These are phyloP conservation scores for Nomada hirtipes DNA, from an alignment of 2,888 invertebrate species.

Conservation along the genomic window DNA sequence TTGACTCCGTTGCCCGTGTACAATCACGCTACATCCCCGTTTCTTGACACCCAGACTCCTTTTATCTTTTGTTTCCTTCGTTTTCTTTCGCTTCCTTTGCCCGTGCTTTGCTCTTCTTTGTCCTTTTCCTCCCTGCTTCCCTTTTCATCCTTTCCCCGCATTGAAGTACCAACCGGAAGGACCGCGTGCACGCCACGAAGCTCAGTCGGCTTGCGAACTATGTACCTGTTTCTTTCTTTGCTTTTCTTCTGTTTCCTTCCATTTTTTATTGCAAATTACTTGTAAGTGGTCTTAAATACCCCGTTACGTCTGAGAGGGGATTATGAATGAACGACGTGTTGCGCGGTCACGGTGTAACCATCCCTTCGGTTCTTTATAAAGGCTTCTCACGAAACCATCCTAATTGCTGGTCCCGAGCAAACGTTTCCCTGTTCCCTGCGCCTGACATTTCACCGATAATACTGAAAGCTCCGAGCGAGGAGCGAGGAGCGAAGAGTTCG, in stretches of 20 bases:
- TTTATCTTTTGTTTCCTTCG: conserved; percentile 1
- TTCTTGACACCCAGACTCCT: conserved; percentile 56
- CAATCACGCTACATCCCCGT: conserved; percentile 60
- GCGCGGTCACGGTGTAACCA: conserved; percentile 48
- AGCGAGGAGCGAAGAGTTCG: conserved; percentile 3
- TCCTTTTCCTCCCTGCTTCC: not conserved
- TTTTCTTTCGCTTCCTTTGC: not conserved
- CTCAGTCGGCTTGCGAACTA: too few species aligned
- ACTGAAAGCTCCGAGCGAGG: not conserved
- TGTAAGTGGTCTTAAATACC: conserved; percentile 66
- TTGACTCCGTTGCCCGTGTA: conserved; percentile 21
- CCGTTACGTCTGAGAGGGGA: conserved; percentile 62
- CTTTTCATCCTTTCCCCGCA: conserved; percentile 4
- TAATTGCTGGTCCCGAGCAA: conserved; percentile 44
- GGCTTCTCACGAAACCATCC: conserved; percentile 47
- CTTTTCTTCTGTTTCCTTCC: too few species aligned
- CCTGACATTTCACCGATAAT: conserved; percentile 38
- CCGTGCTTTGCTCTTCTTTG: not conserved
- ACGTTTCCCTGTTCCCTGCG: conserved; percentile 16
- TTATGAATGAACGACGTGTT: conserved; percentile 63
- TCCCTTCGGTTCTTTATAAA: conserved; percentile 54
- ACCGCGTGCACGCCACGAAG: not conserved
- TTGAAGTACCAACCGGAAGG: conserved; percentile 3
- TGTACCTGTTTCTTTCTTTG: too few species aligned
- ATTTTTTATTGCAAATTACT: conserved; percentile 64